These are phyloP conservation scores for Tringa solitaria DNA, from an alignment of 2,113 vertebrate species.

Conservation along the genomic window DNA sequence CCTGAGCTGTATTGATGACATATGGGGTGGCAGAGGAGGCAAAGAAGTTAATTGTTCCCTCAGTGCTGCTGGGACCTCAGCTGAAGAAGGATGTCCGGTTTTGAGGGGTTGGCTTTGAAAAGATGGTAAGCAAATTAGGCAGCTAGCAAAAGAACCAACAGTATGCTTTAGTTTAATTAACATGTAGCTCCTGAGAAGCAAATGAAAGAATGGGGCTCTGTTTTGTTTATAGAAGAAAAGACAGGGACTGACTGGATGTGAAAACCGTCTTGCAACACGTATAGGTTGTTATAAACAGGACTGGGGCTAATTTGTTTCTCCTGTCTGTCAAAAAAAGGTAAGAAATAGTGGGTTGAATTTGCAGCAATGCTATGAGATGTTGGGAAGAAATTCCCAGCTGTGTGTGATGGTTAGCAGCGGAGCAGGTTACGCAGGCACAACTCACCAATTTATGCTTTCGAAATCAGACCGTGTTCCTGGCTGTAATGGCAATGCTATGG, in stretches of 20 bases:
- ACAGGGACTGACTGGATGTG: accelerated
- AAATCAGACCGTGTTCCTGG: accelerated
- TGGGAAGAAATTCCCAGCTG: neutral
- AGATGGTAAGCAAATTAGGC: neutral
- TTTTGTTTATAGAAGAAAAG: neutral
- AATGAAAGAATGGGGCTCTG: neutral
- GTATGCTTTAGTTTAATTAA: neutral
- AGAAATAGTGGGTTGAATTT: neutral
- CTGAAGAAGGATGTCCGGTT: neutral
- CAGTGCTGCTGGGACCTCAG: neutral
- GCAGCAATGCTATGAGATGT: neutral
- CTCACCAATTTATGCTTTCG: neutral
- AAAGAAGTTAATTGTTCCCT: neutral
- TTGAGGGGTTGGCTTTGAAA: neutral
- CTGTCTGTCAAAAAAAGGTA: neutral
- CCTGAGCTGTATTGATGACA: neutral
- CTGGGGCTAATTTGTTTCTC: neutral
- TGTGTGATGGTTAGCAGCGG: neutral
- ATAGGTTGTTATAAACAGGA: neutral
- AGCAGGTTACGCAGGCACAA: neutral
- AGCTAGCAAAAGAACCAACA: neutral
- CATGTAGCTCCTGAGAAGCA: neutral
- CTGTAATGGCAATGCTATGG: neutral
- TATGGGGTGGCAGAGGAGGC: neutral
- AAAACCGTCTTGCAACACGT: neutral